Conservation (phyloP, 2,888 invertebrate genomes). For the Tethea ocularis region DNA sequence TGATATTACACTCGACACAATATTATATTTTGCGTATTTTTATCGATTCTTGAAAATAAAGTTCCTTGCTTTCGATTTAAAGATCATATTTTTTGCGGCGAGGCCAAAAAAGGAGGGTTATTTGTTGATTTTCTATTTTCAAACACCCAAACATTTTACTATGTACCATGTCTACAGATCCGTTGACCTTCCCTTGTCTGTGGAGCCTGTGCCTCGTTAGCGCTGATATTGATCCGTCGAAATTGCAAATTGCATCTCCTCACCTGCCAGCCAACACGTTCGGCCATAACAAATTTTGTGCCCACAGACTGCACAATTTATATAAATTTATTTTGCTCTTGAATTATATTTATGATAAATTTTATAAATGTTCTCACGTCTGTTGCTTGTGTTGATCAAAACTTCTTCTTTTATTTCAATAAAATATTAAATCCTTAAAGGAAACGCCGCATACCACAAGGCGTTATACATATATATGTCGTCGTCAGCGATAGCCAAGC, state of each 20-base stretch:
- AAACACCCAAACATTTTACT: neutral
- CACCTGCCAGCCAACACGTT: conserved; percentile 22
- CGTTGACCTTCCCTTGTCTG: neutral
- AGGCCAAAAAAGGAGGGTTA: too few species aligned
- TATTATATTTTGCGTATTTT: too few species aligned
- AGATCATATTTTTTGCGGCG: too few species aligned
- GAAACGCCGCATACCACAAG: too few species aligned
- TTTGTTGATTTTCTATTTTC: too few species aligned
- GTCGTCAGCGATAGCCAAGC: too few species aligned
- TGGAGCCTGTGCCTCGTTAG: conserved; percentile 31
- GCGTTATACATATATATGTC: too few species aligned
- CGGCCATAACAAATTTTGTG: conserved; percentile 8
- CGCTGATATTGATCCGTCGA: conserved; percentile 39
- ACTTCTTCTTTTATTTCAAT: too few species aligned
- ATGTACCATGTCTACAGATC: neutral
- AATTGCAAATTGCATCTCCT: conserved; percentile 41
- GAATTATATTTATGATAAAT: neutral
- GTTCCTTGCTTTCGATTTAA: neutral
- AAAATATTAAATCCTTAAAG: too few species aligned
- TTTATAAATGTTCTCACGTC: neutral
- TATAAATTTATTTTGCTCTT: neutral
- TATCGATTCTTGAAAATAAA: too few species aligned
- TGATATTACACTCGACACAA: too few species aligned
- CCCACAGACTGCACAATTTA: neutral
- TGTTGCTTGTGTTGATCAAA: too few species aligned